Conservation (phyloP, 2,113 vertebrate genomes). For the Epinephelus fuscoguttatus region DNA sequence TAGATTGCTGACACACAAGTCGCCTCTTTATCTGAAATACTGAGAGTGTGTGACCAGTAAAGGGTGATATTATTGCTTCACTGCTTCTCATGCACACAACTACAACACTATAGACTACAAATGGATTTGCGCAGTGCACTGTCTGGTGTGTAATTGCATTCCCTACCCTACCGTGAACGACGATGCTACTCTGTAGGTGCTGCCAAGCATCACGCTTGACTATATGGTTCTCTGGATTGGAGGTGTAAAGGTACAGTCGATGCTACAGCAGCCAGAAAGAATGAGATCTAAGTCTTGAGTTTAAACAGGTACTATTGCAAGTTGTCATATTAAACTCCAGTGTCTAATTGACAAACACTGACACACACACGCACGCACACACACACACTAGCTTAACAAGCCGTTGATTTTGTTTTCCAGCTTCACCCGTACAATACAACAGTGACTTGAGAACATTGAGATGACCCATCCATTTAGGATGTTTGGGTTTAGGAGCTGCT, state of each 20-base stretch:
- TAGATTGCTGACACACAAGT: conserved; percentile 48
- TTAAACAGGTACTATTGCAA: conserved; percentile 48
- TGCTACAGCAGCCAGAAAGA: conserved; percentile 60
- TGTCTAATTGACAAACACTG: conserved; percentile 54
- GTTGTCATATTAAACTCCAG: conserved; percentile 48
- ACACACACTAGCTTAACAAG: conserved; percentile 18
- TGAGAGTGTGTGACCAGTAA: conserved; percentile 48
- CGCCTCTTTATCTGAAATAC: conserved; percentile 47
- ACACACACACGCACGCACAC: conserved; percentile 43
- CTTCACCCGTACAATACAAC: conserved; percentile 34
- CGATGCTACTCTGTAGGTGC: conserved; percentile 53
- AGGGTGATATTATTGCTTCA: conserved; percentile 79
- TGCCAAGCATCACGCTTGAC: conserved; percentile 42
- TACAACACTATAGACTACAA: conserved; percentile 57
- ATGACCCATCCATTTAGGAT: conserved; percentile 47
- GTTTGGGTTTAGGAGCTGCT: conserved; percentile 75
- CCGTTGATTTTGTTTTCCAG: conserved; percentile 35
- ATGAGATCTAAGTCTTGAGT: conserved; percentile 39
- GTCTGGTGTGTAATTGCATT: conserved; percentile 60
- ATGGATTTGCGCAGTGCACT: conserved; percentile 58
- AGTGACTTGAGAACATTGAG: conserved; percentile 50
- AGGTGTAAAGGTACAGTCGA: conserved; percentile 38
- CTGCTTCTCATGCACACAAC: conserved; percentile 75
- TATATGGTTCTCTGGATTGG: conserved; percentile 18
- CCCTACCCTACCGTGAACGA: conserved; percentile 57